Evolutionary conservation across 92 coral and sea anemone genomes (phyloP).

Genomic region (Micromussa lordhowensis): DNA sequence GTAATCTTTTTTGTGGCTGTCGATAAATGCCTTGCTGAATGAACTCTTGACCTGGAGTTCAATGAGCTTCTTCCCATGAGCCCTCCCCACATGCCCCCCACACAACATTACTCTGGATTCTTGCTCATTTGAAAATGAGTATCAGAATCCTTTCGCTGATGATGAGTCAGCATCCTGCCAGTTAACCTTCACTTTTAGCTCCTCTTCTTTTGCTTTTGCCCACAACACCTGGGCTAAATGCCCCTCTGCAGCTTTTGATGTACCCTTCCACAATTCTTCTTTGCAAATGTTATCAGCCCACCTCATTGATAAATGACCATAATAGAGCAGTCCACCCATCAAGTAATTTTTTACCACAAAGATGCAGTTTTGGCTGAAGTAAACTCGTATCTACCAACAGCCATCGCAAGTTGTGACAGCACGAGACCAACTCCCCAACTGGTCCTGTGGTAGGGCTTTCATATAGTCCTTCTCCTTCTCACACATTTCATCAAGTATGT

Average conservation of each 20-base stretch:
- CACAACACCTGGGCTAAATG: slow-evolving; percentile 48
- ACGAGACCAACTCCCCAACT: slow-evolving; percentile 58
- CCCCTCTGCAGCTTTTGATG: slow-evolving; percentile 71
- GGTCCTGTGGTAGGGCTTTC: slow-evolving; percentile 29
- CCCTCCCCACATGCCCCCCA: background rate
- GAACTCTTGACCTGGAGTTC: background rate
- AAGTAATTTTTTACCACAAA: slow-evolving; percentile 57
- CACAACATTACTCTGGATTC: background rate
- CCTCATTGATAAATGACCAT: slow-evolving; percentile 77
- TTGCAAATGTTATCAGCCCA: slow-evolving; percentile 59
- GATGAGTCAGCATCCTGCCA: background rate
- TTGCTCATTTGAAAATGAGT: background rate
- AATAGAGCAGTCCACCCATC: slow-evolving; percentile 57
- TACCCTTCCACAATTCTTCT: slow-evolving; percentile 65
- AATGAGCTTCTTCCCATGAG: background rate
- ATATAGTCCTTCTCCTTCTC: slow-evolving; percentile 43
- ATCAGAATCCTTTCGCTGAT: background rate
- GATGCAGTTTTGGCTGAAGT: slow-evolving; percentile 65
- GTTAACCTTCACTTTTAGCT: slow-evolving; percentile 37
- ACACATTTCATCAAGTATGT: slow-evolving; percentile 58
- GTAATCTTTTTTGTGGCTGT: background rate
- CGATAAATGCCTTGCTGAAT: background rate
- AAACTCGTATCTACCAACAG: slow-evolving; percentile 63
- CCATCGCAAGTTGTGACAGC: slow-evolving; percentile 74
- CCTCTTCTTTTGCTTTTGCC: slow-evolving; percentile 49